phyloP scores from a whole-genome alignment of 2,797 vertebrate genomes.

The Sebastes matsubarae region DNA sequence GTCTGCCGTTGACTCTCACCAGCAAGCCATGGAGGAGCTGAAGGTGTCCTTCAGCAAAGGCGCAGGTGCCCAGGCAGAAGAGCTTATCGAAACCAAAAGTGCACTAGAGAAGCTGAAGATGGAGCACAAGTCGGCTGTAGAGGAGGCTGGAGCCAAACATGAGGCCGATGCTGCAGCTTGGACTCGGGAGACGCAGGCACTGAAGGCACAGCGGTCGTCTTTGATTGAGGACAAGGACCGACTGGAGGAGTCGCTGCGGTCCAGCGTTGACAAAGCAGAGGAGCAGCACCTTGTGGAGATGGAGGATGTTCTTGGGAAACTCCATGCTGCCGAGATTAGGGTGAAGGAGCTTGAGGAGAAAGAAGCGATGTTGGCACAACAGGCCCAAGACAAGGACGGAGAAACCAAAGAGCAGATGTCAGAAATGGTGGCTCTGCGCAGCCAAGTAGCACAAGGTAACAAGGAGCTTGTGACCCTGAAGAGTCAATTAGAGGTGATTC shows the following conservation, averaged over 20 bases:
- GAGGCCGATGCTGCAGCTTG: conserved; percentile 76
- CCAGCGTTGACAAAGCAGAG: conserved; percentile 88
- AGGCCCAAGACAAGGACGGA: conserved; percentile 83
- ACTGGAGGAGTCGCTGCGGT: conserved; percentile 85
- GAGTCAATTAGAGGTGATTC: conserved; percentile 84
- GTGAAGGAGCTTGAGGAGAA: conserved; percentile 92
- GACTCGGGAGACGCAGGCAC: conserved; percentile 77
- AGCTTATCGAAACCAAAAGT: conserved; percentile 88
- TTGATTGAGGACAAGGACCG: conserved; percentile 88
- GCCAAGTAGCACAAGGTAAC: conserved; percentile 88
- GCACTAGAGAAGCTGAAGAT: conserved; percentile 86
- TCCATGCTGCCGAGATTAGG: conserved; percentile 90
- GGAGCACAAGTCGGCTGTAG: conserved; percentile 83
- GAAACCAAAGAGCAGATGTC: conserved; percentile 86
- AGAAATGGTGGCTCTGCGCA: conserved; percentile 83
- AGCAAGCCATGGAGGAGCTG: conserved; percentile 91
- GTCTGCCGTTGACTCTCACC: conserved; percentile 86
- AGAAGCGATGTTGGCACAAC: conserved; percentile 78
- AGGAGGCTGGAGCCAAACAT: conserved; percentile 78
- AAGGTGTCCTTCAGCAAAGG: conserved; percentile 89
- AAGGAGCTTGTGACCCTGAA: conserved; percentile 86
- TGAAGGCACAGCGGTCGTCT: conserved; percentile 80
- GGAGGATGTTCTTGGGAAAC: conserved; percentile 94
- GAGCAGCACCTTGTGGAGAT: conserved; percentile 97
- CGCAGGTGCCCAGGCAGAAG: conserved; percentile 81